These are phyloP conservation scores for Pseudolaguvia tuberculata DNA, from an alignment of 2,113 vertebrate genomes.

Conservation along the genomic window DNA sequence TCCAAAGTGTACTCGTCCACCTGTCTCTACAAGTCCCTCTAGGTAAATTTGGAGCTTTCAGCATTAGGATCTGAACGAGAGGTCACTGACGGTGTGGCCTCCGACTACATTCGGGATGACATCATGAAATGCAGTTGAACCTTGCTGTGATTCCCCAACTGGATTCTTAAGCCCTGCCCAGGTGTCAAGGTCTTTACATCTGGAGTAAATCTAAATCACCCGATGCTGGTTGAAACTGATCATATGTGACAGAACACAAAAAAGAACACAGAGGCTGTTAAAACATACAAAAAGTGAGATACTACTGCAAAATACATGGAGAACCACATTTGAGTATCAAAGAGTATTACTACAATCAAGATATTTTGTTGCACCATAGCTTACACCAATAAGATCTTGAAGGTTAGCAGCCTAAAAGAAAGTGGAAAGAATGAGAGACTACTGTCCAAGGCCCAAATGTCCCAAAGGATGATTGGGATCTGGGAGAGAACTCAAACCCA, in stretches of 20 bases:
- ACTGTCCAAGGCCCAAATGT: background rate
- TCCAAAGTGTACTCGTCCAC: background rate
- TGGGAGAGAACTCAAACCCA: conserved; percentile 18
- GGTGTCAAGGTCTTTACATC: conserved; percentile 27
- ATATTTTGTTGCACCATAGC: background rate
- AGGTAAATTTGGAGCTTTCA: conserved; percentile 8
- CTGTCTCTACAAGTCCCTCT: background rate
- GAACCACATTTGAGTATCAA: background rate
- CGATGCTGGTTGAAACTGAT: background rate
- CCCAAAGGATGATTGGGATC: conserved; percentile 23
- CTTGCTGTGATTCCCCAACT: conserved; percentile 10
- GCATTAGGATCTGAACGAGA: background rate
- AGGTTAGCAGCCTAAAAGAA: background rate
- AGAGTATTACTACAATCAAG: background rate
- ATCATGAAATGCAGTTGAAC: conserved; percentile 27
- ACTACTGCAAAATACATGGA: background rate
- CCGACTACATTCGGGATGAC: conserved; percentile 18
- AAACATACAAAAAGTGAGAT: background rate
- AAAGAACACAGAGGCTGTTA: background rate
- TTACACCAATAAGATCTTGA: background rate
- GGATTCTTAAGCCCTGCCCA: conserved; percentile 4
- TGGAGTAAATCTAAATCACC: conserved; percentile 13
- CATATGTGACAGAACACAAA: background rate
- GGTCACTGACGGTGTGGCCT: conserved; percentile 12
- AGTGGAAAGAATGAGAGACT: background rate